A percentile compares a stretch with the other conserved stretches of the same genome.
Conservation (phyloP, 1,140 invertebrate genomes). For the Ganaspis sp. region DNA sequence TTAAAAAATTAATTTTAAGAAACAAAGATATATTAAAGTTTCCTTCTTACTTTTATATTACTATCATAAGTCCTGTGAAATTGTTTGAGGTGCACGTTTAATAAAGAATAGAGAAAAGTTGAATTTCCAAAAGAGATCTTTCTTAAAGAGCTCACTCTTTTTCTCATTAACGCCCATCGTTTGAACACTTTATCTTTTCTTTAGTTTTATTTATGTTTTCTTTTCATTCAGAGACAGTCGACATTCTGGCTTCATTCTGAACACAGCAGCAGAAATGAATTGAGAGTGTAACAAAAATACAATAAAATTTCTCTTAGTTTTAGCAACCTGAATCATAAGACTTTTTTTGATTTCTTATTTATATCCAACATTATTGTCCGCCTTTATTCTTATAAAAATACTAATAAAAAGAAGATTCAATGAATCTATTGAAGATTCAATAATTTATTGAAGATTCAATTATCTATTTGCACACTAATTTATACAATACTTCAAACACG, state of each 20-base stretch:
- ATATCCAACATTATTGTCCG: background rate
- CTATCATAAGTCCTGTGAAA: background rate
- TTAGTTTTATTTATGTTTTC: slow-evolving; percentile 62
- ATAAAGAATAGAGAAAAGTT: slow-evolving; percentile 8
- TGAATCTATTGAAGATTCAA: background rate
- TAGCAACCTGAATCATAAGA: background rate
- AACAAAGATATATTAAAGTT: background rate
- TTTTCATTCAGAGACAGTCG: slow-evolving; percentile 62
- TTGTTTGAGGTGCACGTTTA: background rate
- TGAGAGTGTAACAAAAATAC: slow-evolving; percentile 14
- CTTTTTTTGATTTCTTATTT: slow-evolving; percentile 11
- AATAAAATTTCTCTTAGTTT: background rate
- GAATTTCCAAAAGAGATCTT: slow-evolving; percentile 1
- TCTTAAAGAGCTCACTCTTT: slow-evolving; percentile 47
- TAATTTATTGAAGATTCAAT: background rate
- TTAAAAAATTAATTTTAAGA: background rate
- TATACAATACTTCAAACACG: too few relatives aligned
- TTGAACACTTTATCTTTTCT: slow-evolving; percentile 31
- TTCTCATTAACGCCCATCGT: slow-evolving; percentile 61
- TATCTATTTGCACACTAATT: too few relatives aligned
- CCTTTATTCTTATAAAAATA: background rate
- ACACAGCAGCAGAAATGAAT: background rate
- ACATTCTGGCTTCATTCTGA: slow-evolving; percentile 33
- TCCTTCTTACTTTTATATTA: background rate
- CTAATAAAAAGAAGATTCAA: background rate